Evolutionary conservation across 2,888 invertebrate genomes (phyloP).

Genomic region (Geophilus truncorum): DNA sequence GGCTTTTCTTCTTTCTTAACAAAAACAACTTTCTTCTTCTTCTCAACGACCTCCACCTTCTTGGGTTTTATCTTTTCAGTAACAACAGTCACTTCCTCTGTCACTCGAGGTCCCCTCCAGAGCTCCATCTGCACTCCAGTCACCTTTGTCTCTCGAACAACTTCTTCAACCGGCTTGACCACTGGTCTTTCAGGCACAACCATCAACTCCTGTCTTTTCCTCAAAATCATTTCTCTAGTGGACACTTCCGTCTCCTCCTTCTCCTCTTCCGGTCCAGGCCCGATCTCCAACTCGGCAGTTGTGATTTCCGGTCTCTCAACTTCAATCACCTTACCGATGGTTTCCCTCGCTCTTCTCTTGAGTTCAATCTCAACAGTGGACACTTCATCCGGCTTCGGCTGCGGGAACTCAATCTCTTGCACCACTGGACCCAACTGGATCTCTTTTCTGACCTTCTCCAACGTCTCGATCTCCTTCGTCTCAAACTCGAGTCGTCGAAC

Average conservation of each 20-base stretch:
- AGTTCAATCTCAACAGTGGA: background rate
- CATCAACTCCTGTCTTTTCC: background rate
- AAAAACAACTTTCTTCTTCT: background rate
- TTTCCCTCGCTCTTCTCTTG: background rate
- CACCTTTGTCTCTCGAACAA: constrained; percentile 1
- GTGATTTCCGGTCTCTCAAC: constrained; percentile 23
- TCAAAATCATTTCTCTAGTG: background rate
- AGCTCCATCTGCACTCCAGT: constrained; percentile 5
- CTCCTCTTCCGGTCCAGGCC: background rate
- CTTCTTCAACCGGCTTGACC: background rate
- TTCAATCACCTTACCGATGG: background rate
- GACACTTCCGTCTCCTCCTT: constrained; percentile 27
- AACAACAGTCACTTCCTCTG: background rate
- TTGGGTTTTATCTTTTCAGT: background rate
- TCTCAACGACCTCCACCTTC: background rate
- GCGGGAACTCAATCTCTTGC: background rate
- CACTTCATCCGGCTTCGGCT: constrained; percentile 37
- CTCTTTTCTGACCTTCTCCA: background rate
- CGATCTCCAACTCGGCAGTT: background rate
- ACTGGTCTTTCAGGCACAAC: constrained; percentile 30
- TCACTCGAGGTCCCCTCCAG: background rate
- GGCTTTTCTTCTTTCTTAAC: too few relatives aligned
- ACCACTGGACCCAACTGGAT: background rate
- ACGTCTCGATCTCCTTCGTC: background rate
- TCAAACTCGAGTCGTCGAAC: background rate